Percentiles rank a stretch among this genome's conserved stretches.
Conservation (phyloP, 2,797 vertebrate species). For the Tapera naevia region DNA sequence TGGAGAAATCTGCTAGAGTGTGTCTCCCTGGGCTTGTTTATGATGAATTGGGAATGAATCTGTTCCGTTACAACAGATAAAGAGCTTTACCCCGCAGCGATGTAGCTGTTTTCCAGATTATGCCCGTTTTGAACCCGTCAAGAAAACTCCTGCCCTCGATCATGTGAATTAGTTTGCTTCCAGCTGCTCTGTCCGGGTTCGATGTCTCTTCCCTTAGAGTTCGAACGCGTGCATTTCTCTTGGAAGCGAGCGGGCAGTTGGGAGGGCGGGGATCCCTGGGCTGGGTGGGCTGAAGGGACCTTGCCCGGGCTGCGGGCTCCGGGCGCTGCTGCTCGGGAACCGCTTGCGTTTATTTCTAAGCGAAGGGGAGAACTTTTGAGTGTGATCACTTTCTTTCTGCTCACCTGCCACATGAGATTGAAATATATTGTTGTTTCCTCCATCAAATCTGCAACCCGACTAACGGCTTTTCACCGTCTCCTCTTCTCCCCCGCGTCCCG, state of each 20-base stretch:
- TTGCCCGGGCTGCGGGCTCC: not conserved
- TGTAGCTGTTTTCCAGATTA: not conserved
- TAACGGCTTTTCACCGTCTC: conserved; percentile 18
- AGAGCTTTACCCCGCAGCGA: not conserved
- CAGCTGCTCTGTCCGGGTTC: not conserved
- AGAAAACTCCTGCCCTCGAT: not conserved
- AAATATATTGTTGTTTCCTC: not conserved
- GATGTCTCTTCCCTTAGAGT: not conserved
- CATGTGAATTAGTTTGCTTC: not conserved
- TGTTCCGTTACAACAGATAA: not conserved
- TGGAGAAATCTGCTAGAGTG: not conserved
- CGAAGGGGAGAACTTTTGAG: not conserved
- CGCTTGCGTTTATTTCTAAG: not conserved
- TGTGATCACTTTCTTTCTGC: not conserved
- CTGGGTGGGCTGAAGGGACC: not conserved
- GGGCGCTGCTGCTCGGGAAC: not conserved
- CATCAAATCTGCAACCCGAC: not conserved
- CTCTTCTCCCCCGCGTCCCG: not conserved
- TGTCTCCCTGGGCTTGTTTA: not conserved
- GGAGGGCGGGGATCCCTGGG: not conserved
- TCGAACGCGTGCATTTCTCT: not conserved
- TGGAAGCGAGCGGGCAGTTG: not conserved
- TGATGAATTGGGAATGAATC: not conserved
- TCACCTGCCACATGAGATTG: not conserved
- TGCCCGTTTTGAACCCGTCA: not conserved